These are phyloP conservation scores for Hozukius guyotensis DNA, from an alignment of 2,797 vertebrate species.

Conservation along the genomic window DNA sequence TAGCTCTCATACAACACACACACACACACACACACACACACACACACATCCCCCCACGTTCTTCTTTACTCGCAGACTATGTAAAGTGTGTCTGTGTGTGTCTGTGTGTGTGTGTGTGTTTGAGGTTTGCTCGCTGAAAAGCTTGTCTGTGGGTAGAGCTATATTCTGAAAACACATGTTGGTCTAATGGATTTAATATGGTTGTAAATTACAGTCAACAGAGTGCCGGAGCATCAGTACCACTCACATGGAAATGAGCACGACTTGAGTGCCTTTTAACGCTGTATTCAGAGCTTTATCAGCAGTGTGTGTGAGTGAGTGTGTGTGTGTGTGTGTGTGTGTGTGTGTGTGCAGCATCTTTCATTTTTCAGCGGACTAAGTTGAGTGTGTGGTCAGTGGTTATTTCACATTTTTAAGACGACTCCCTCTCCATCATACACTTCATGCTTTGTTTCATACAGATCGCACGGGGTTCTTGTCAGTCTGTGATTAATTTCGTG, in stretches of 20 bases:
- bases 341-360: constrained; percentile 21
- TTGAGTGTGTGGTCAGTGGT: constrained; percentile 19
- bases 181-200: constrained; percentile 79
- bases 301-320: not conserved
- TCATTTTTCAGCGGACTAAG: constrained; percentile 8
- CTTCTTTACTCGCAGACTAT: constrained; percentile 16
- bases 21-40: not conserved
- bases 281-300: constrained; percentile 46
- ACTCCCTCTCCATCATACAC: not conserved
- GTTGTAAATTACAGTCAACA: constrained; percentile 72
- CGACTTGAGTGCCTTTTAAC: constrained; percentile 60
- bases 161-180: constrained; percentile 70
- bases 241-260: constrained; percentile 70
- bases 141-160: constrained; percentile 63
- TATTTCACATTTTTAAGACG: not conserved
- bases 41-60: not conserved
- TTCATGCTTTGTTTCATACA: constrained; percentile 2
- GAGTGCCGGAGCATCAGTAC: constrained; percentile 48
- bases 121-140: constrained; percentile 51
- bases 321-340: not conserved
- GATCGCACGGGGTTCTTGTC: not conserved
- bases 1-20: not conserved
- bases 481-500: constrained; percentile 35
- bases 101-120: constrained; percentile 4
- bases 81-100: constrained; percentile 14